These are phyloP conservation scores for Yponomeuta sedellus DNA, from an alignment of 2,888 invertebrate species.

Conservation along the genomic window DNA sequence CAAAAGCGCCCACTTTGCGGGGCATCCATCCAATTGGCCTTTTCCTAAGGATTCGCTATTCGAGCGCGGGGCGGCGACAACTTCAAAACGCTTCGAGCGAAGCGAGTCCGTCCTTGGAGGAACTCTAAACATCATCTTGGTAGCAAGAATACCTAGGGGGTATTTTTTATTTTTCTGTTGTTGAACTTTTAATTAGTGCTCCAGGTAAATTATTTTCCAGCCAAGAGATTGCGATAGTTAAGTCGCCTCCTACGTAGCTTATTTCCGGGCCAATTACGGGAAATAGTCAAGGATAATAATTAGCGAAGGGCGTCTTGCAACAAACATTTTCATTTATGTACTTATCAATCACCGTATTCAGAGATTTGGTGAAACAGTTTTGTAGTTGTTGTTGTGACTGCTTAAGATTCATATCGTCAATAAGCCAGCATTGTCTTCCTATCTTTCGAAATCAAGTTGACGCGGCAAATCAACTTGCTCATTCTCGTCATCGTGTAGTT, in stretches of 20 bases:
- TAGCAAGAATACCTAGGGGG: background rate
- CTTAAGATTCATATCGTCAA: too few species aligned
- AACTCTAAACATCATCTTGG: slow-evolving; percentile 5
- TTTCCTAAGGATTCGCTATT: slow-evolving; percentile 53
- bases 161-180: slow-evolving; percentile 6
- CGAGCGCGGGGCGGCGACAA: slow-evolving; percentile 39
- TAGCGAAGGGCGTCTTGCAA: background rate
- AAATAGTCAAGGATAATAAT: background rate
- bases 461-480: too few species aligned
- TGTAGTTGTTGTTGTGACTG: too few species aligned
- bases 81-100: slow-evolving; percentile 37
- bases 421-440: too few species aligned
- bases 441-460: too few species aligned
- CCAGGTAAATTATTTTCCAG: background rate
- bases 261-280: background rate
- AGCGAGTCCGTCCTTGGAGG: background rate
- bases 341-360: too few species aligned
- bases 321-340: too few species aligned
- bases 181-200: slow-evolving; percentile 10
- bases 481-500: too few species aligned
- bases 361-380: too few species aligned
- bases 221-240: background rate
- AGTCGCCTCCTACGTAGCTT: background rate
- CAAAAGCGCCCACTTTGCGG: slow-evolving; percentile 40
- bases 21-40: slow-evolving; percentile 63